Evolutionary conservation across 2,888 invertebrate species (phyloP).

Genomic region (Meandrusa payeni): DNA sequence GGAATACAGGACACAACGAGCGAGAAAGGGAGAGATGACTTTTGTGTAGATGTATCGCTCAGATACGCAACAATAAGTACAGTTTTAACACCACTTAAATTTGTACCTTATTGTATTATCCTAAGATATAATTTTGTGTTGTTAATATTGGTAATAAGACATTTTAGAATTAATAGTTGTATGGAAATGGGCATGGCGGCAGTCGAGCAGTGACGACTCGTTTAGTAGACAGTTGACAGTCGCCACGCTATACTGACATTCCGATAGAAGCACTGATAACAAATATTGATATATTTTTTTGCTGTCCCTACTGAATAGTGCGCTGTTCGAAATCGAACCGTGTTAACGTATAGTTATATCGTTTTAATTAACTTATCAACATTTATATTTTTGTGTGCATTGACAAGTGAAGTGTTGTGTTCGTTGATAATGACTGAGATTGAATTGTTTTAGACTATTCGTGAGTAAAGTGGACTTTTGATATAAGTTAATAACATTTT

Average conservation of each 20-base stretch:
- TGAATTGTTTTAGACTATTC: conserved; percentile 26
- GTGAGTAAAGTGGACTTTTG: conserved; percentile 19
- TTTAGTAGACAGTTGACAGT: conserved; percentile 81
- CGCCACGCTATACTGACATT: conserved; percentile 80
- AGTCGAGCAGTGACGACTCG: conserved; percentile 75
- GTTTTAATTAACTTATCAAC: conserved; percentile 27
- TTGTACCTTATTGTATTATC: conserved; percentile 26
- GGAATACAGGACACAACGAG: neutral
- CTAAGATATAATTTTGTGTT: conserved; percentile 33
- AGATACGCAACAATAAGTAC: neutral
- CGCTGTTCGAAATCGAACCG: conserved; percentile 34
- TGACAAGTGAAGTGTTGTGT: conserved; percentile 59
- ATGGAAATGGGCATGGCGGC: conserved; percentile 77
- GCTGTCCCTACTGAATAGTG: conserved; percentile 54
- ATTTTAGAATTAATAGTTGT: conserved; percentile 33
- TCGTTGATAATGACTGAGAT: conserved; percentile 50
- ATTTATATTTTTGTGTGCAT: conserved; percentile 27
- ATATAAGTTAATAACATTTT: conserved; percentile 12
- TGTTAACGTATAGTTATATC: conserved; percentile 26
- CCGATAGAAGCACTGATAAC: conserved; percentile 76
- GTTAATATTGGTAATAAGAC: conserved; percentile 32
- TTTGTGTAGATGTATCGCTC: conserved; percentile 13
- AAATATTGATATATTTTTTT: conserved; percentile 68
- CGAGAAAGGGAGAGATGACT: conserved; percentile 13
- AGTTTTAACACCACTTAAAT: conserved; percentile 24